Evolutionary conservation across 2,888 invertebrate genomes (phyloP).

Genomic region (Hoplodrina ambigua): DNA sequence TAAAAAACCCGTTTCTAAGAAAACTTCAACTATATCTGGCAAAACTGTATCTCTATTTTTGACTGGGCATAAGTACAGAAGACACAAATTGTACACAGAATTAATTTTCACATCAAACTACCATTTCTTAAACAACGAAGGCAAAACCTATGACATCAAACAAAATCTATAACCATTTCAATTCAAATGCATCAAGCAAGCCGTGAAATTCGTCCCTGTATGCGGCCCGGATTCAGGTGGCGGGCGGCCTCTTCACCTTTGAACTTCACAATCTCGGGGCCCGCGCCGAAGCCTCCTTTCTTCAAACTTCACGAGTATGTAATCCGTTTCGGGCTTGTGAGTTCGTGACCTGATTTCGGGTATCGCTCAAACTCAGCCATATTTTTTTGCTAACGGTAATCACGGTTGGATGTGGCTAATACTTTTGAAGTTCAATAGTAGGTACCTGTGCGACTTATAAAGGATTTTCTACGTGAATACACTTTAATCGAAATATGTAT

Average conservation of each 20-base stretch:
- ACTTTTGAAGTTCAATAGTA: slow-evolving; percentile 24
- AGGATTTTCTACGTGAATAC: slow-evolving; percentile 14
- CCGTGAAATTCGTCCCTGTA: slow-evolving; percentile 49
- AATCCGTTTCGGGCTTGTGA: slow-evolving; percentile 71
- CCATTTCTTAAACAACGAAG: not conserved
- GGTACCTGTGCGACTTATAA: slow-evolving; percentile 2
- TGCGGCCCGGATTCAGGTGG: slow-evolving; percentile 59
- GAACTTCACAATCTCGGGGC: slow-evolving; percentile 71
- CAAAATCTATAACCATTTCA: not conserved
- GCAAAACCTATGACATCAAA: not conserved
- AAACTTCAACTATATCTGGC: no score
- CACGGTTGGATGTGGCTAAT: slow-evolving; percentile 3
- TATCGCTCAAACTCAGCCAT: slow-evolving; percentile 55
- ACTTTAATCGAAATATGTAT: slow-evolving; percentile 1
- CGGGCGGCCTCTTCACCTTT: slow-evolving; percentile 70
- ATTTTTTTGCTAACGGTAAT: slow-evolving; percentile 56
- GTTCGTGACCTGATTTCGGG: slow-evolving; percentile 71
- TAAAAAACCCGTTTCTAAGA: no score
- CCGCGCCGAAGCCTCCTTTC: slow-evolving; percentile 57
- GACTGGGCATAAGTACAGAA: no score
- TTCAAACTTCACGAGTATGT: slow-evolving; percentile 65
- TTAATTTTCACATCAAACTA: not conserved
- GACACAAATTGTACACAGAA: not conserved
- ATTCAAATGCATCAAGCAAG: not conserved
- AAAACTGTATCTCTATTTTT: no score